Base-by-base conservation (phyloP, 2,113 vertebrate species). In the Tyrannus savana region DNA sequence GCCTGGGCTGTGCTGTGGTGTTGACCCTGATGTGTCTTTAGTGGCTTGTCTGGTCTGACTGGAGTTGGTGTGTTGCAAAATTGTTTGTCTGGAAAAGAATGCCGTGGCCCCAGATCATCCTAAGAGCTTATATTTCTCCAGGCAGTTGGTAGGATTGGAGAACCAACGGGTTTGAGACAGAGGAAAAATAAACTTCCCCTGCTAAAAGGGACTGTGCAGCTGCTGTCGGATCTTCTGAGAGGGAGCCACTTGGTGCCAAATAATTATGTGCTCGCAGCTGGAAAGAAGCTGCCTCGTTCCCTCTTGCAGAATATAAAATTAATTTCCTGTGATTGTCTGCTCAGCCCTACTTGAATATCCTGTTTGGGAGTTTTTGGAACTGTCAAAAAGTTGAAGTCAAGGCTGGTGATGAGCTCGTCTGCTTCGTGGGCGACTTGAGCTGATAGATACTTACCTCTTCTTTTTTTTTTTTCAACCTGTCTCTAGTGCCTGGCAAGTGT, bases 281-380 rank as follows among this genome's bases (percentile, higher is more conserved):
- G 94, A 71, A 93, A 90, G 52, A 67, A 69, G 52, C 72, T 94
- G 53, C 94, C 73, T 86, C 41, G 4, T 88, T 92, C 88, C 83
- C 72, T 93, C 76, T 35, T 67, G 94, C 88, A 86, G 83, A 92
- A 92, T 71, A 74, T 24, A 47, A 86, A 88, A 74, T 67, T 86
- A 84, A 95, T 95, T 94, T 94, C 79, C 50, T 90, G 63, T 67
- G 83, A 80, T 86, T 69, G 68, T 84, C 30, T 80, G 52, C 46
- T 74, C 55, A 77, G 42, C 63, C 68, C 55, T 80, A 58, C 55
- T 86, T 67, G 47, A 55, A 74, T 77, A 55, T 90, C 83, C 68
- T 67, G 79, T 77, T 90, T 59, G 42, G 68, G 86, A 90, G 66
- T 28, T 58, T 64, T 33, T 25, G 69, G 53, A 63, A 4, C 83